phyloP scores from a whole-genome alignment of 2,888 invertebrate species.

The Pantelozetes paolii region DNA sequence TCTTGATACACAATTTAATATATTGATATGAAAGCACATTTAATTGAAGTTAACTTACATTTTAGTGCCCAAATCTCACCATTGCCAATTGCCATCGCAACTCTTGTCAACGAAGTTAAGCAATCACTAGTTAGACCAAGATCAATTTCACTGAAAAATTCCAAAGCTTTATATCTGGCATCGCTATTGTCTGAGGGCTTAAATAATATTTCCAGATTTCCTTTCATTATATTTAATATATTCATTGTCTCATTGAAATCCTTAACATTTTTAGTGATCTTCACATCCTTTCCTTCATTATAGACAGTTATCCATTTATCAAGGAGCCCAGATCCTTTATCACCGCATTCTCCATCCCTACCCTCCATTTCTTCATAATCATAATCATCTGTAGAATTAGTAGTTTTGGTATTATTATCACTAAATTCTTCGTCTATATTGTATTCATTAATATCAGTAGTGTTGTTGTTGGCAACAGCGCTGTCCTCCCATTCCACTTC shows the following conservation, averaged over 20 bases:
- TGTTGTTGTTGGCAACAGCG: background rate
- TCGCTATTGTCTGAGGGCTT: background rate
- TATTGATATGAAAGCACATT: too few species aligned
- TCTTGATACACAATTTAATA: too few species aligned
- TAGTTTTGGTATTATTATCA: background rate
- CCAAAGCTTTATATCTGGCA: background rate
- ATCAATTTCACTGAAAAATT: constrained; percentile 23
- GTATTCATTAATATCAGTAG: too few species aligned
- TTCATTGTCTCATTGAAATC: background rate
- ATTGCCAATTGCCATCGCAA: background rate
- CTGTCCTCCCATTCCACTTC: background rate
- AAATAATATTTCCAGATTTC: background rate
- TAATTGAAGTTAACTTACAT: too few species aligned
- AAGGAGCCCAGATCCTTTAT: background rate
- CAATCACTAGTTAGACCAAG: background rate
- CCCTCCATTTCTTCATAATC: background rate
- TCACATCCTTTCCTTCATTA: constrained; percentile 2
- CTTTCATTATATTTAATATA: background rate
- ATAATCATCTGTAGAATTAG: constrained; percentile 1
- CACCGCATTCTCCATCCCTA: constrained; percentile 6
- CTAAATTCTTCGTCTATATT: too few species aligned
- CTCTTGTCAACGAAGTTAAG: background rate
- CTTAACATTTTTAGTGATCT: background rate
- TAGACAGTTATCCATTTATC: background rate
- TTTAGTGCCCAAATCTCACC: constrained; percentile 11